Evolutionary conservation across 2,888 invertebrate species (phyloP), one percentile per base, ranked within the genome.

Genomic region (Caenorhabditis sp.): DNA sequence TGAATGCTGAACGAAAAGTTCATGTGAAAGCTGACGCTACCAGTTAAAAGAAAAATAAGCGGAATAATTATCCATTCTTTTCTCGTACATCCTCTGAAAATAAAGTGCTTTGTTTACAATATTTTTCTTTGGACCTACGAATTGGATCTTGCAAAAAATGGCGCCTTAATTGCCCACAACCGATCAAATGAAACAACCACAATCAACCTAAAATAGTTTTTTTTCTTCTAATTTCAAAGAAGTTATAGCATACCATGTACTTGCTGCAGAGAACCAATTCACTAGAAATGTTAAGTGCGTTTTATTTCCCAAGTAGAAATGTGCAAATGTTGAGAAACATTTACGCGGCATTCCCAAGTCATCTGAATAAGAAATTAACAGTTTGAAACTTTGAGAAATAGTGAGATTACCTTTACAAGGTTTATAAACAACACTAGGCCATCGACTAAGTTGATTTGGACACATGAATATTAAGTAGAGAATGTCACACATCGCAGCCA

Each of bases 131-230:
- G 26, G 31, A 58, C 63, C 67, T 54, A 80, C 76, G 69, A 71
- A 58, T 70, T 66, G 1, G 62, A 67, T 25, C 81, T 63, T 1
- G 77, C 75, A 21, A 76, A 74, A 54, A 83, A 79, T 5, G 83
- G 83, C 43, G 79, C 74, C 60, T 83, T 83, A 27, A 83, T 82
- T 0, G 83, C 83, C 67, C 80, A 80, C 1, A 83, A 63, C 23
- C 83, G 69, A 31, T 83, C 83, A 56, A 81, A 80, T 1, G 83
- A 80, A 4, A 83, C 83, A 0, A 75, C 72, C 3, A 83, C 81
- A 25, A 81, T 78, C n/a, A 79, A 76, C 83, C 82, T 82, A 26
- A 49, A 67, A 56, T 1, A 21, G 14, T 10, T 25, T 1, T 52
- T 25, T 50, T 49, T 26, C 25, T 36, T 52, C 20, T 10, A 3